phyloP scores from a whole-genome alignment of 37 sponge, comb jelly and placozoan genomes.

The Agelas oroides region DNA sequence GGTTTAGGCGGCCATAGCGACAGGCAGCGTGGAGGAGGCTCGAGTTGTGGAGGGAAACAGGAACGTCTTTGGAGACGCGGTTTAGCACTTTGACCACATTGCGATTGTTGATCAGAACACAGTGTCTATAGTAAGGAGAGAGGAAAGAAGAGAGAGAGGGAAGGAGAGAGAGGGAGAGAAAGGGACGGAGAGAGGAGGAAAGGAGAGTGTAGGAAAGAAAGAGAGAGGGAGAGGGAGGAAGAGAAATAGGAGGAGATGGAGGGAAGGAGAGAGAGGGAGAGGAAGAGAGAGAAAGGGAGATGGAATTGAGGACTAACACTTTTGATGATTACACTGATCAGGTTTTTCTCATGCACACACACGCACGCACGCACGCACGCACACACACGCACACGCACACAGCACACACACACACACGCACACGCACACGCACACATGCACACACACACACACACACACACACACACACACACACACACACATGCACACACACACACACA shows the following conservation, averaged over 20 bases:
- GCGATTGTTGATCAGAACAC: constrained; percentile 40
- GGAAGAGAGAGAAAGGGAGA: constrained; percentile 48
- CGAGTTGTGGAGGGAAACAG: constrained; percentile 43
- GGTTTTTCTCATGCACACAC: neutral
- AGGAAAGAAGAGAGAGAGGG: neutral
- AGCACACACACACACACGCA: too few relatives aligned
- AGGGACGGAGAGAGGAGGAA: neutral
- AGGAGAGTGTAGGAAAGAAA: neutral
- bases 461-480: constrained; percentile 20
- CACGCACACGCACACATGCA: neutral
- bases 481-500: constrained; percentile 8
- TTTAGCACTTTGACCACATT: constrained; percentile 25
- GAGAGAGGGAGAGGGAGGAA: neutral
- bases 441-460: neutral
- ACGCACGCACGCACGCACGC: neutral
- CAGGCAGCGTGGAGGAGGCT: constrained; percentile 68
- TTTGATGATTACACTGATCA: neutral
- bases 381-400: constrained; percentile 24
- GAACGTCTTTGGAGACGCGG: constrained; percentile 49
- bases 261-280: neutral
- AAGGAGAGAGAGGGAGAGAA: neutral
- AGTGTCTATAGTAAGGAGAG: constrained; percentile 30
- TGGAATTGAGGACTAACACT: neutral
- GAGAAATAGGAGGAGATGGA: neutral
- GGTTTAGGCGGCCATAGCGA: constrained; percentile 35